Conservation (phyloP, 2,797 vertebrate genomes). For the Leptodactylus fallax region DNA sequence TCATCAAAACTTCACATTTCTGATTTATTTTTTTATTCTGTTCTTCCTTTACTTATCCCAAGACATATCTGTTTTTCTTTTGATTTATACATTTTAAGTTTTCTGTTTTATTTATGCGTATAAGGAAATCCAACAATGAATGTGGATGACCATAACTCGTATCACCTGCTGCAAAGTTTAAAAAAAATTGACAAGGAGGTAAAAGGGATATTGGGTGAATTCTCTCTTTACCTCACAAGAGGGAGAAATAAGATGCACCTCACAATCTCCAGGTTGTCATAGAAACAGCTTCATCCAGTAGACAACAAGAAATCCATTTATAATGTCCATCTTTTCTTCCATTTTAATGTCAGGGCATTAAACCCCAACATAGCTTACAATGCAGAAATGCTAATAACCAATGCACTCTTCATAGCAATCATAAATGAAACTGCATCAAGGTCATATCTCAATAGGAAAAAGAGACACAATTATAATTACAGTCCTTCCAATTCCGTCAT, state of each 20-base stretch:
- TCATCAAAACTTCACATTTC: constrained; percentile 3
- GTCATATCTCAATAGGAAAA: constrained; percentile 24
- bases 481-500: neutral
- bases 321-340: constrained; percentile 33
- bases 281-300: constrained; percentile 54
- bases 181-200: constrained; percentile 8
- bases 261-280: constrained; percentile 49
- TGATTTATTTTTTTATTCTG: too few relatives aligned
- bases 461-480: constrained; percentile 34
- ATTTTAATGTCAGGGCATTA: constrained; percentile 47
- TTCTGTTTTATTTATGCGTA: neutral
- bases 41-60: neutral
- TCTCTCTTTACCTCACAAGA: constrained; percentile 55
- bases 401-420: constrained; percentile 5
- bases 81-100: constrained; percentile 18
- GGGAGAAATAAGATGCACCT: constrained; percentile 48
- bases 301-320: constrained; percentile 47
- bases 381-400: constrained; percentile 30
- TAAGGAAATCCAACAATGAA: constrained; percentile 15
- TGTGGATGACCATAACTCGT: constrained; percentile 39
- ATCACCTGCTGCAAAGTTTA: constrained; percentile 21
- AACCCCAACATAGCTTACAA: constrained; percentile 53
- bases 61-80: constrained; percentile 1
- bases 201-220: constrained; percentile 46
- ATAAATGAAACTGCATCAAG: constrained; percentile 34